phyloP scores from a whole-genome alignment of 1,140 invertebrate genomes.

The Patella vulgata region DNA sequence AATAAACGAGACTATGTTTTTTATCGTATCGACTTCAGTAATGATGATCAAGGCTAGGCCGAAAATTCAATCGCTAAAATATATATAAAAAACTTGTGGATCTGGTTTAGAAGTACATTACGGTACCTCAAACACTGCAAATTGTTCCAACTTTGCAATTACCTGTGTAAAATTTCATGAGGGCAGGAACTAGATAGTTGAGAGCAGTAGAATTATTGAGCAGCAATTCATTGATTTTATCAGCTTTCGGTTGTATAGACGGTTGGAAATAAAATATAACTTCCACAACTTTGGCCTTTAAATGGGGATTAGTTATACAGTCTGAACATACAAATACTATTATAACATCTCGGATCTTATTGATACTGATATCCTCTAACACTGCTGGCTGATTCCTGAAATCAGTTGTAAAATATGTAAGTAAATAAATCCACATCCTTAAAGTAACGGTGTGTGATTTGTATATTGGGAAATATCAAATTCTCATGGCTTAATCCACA shows the following conservation, averaged over 20 bases:
- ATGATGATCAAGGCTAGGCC: no score
- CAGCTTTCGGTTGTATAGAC: conserved; percentile 77
- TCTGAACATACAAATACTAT: conserved; percentile 89
- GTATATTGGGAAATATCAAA: no score
- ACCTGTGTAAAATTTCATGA: conserved; percentile 97
- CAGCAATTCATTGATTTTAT: conserved; percentile 74
- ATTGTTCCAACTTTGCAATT: conserved; percentile 13
- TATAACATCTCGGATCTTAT: conserved; percentile 87
- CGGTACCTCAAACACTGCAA: no score
- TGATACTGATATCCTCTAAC: conserved; percentile 77
- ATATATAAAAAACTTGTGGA: no score
- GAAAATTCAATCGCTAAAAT: no score
- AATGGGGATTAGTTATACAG: conserved; percentile 94
- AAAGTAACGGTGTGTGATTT: no score
- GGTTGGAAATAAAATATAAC: conserved; percentile 93
- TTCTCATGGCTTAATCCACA: no score
- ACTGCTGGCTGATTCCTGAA: conserved; percentile 81
- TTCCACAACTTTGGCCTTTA: conserved; percentile 91
- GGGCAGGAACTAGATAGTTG: conserved; percentile 81
- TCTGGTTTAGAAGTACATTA: no score
- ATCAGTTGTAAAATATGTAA: conserved; percentile 31
- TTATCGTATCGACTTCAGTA: no score
- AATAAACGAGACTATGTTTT: no score
- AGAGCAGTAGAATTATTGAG: conserved; percentile 89
- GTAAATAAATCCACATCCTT: neutral